A percentile compares a stretch with the other conserved stretches of the same genome.
phyloP scores from a whole-genome alignment of 2,888 invertebrate genomes.

The Dorcus parallelipipedus region DNA sequence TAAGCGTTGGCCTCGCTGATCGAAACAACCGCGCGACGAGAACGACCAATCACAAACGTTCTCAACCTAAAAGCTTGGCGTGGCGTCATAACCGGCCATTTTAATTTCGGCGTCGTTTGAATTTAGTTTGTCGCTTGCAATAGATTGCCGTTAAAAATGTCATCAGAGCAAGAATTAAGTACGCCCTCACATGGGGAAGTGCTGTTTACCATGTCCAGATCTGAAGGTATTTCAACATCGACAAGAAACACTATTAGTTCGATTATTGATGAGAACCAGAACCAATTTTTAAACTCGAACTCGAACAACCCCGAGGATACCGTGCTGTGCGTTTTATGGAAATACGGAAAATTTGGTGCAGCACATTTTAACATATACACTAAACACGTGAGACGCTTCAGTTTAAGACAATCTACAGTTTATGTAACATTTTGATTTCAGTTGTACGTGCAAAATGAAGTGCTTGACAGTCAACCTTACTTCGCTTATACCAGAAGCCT shows the following conservation, averaged over 20 bases:
- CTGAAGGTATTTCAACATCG: background rate
- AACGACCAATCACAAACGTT: too few species aligned
- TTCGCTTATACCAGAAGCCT: constrained; percentile 58
- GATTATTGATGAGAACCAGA: background rate
- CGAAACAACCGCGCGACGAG: too few species aligned
- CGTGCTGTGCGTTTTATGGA: constrained; percentile 63
- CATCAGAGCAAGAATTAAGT: background rate
- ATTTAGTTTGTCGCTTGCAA: too few species aligned
- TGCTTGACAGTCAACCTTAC: constrained; percentile 61
- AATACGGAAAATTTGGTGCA: constrained; percentile 66
- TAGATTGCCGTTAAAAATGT: background rate
- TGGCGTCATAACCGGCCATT: too few species aligned
- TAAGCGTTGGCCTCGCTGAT: too few species aligned
- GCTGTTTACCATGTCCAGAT: constrained; percentile 5
- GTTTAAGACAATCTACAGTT: background rate
- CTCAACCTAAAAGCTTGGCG: too few species aligned
- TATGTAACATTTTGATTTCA: constrained; percentile 35
- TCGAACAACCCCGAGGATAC: constrained; percentile 42
- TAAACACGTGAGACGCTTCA: constrained; percentile 54
- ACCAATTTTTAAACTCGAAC: constrained; percentile 1
- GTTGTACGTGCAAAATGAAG: constrained; percentile 66
- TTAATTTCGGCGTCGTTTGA: too few species aligned
- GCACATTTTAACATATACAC: constrained; percentile 67
- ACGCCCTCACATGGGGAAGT: background rate
- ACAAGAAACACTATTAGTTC: background rate